Base-by-base conservation (phyloP, 2,113 vertebrate species). In the Rhinoderma darwinii region DNA sequence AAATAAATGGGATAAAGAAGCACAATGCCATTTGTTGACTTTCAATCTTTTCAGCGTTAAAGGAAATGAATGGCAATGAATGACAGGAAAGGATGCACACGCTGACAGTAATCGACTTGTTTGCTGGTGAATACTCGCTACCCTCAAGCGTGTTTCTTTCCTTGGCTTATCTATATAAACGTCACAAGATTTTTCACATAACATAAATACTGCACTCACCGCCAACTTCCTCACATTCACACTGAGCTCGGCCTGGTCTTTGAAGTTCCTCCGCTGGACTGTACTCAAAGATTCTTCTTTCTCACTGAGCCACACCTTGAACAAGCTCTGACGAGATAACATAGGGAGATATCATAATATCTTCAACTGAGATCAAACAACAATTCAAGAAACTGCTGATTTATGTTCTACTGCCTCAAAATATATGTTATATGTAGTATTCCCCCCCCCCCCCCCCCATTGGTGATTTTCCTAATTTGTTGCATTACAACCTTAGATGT, bases 251-350 rank as follows among this genome's bases (percentile, higher is more conserved):
- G 92, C 93, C 0, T 95, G 96, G 91, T 98, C 96, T 91, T 94
- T 98, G 88, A 98, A 98, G 91, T 94, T 93, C 91, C 94, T 94
- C 0, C 95, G 97, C 92, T 98, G 97, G 35, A 98, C 94, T 90
- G 97, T 94, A 90, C 89, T 95, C 92, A 99, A 92, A 82, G 95
- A 94, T 17, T 95, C 94, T 89, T 99, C 98, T 90, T 97, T 97
- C 91, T 99, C 96, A 6, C 91, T 92, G 83, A 99, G 90, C 98
- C 98, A 99, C 1, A 91, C 92, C 89, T 94, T 95, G 91, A 99
- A 94, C 88, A 98, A 92, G 90, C 93, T 94, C 98, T 99, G 88
- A 5, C 89, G 88, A 88, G 72, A 83, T 6, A 72, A 7, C 11
- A 88, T 4, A n/a, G n/a, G n/a, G n/a, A n/a, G 3, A 11, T 37